phyloP scores from a whole-genome alignment of 2,797 vertebrate genomes.

The Sebastes minor region DNA sequence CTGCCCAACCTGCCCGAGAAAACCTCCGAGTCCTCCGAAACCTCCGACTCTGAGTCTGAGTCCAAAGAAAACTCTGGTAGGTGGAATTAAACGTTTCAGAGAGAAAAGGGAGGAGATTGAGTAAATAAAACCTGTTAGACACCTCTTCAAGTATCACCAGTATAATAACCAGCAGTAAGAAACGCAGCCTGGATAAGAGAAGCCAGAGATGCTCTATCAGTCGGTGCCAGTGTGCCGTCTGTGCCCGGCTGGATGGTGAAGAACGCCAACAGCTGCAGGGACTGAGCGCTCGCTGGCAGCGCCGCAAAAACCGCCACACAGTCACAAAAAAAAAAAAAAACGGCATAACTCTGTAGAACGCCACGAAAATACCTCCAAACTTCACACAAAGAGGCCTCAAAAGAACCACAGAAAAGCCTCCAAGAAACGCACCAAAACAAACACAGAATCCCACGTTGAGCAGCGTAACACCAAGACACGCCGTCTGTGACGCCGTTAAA shows the following conservation, averaged over 20 bases:
- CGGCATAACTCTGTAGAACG: neutral
- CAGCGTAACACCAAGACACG: neutral
- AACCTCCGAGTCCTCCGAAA: slow-evolving; percentile 95
- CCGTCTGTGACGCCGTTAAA: no score
- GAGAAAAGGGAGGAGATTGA: neutral
- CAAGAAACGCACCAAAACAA: neutral
- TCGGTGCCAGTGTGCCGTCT: slow-evolving; percentile 29
- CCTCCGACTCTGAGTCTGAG: slow-evolving; percentile 96
- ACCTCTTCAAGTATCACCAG: neutral
- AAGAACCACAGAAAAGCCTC: neutral
- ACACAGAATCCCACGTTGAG: neutral
- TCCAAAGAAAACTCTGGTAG: slow-evolving; percentile 98
- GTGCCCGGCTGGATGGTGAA: slow-evolving; percentile 28
- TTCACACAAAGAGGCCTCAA: neutral
- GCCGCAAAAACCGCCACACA: neutral
- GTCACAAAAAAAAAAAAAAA: slow-evolving; percentile 25
- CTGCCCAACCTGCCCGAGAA: slow-evolving; percentile 96
- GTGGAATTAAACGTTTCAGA: neutral
- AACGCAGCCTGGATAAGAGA: neutral
- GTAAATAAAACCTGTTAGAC: neutral
- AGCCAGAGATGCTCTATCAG: slow-evolving; percentile 45
- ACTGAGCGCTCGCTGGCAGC: slow-evolving; percentile 22
- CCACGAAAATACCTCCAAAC: neutral
- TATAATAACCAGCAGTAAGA: neutral
- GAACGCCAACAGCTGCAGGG: slow-evolving; percentile 58